Percentiles rank a stretch among this genome's conserved stretches.
These are phyloP conservation scores for Leucopsar rothschildi DNA, from an alignment of 2,113 vertebrate genomes.

Conservation along the genomic window DNA sequence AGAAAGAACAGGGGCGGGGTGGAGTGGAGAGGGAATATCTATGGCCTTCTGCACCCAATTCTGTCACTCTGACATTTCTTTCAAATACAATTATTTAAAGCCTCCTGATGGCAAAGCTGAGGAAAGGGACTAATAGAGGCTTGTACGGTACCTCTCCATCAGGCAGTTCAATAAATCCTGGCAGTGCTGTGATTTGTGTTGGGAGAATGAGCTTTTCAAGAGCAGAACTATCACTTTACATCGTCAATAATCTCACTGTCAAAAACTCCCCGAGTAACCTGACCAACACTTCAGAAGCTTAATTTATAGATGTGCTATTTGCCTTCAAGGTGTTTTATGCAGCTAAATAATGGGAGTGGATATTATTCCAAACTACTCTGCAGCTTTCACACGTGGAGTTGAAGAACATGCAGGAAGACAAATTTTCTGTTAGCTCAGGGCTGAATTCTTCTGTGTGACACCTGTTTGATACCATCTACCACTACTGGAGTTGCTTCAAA, in stretches of 20 bases:
- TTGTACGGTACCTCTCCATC: conserved; percentile 41
- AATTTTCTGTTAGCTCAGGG: neutral
- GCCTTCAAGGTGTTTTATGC: conserved; percentile 59
- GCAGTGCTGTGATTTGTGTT: conserved; percentile 53
- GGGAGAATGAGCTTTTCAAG: conserved; percentile 50
- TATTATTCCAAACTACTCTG: conserved; percentile 20
- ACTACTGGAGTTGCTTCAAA: neutral
- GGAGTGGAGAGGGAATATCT: neutral
- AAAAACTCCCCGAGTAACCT: conserved; percentile 28
- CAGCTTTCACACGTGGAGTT: conserved; percentile 8
- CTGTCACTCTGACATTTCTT: conserved; percentile 57
- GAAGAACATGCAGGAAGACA: conserved; percentile 22
- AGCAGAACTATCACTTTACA: conserved; percentile 55
- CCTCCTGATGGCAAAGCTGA: conserved; percentile 50
- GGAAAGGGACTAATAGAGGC: conserved; percentile 60
- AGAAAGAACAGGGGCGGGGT: neutral
- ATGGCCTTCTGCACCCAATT: conserved; percentile 25
- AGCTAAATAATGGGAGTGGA: conserved; percentile 55
- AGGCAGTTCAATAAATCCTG: conserved; percentile 61
- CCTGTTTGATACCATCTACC: neutral
- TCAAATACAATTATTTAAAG: conserved; percentile 64
- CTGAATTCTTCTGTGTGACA: neutral
- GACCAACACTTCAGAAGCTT: conserved; percentile 19
- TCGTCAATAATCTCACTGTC: conserved; percentile 55
- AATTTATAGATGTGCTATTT: conserved; percentile 57